These are phyloP conservation scores for Struthio camelus DNA, from an alignment of 2,113 vertebrate genomes.

Conservation along the genomic window DNA sequence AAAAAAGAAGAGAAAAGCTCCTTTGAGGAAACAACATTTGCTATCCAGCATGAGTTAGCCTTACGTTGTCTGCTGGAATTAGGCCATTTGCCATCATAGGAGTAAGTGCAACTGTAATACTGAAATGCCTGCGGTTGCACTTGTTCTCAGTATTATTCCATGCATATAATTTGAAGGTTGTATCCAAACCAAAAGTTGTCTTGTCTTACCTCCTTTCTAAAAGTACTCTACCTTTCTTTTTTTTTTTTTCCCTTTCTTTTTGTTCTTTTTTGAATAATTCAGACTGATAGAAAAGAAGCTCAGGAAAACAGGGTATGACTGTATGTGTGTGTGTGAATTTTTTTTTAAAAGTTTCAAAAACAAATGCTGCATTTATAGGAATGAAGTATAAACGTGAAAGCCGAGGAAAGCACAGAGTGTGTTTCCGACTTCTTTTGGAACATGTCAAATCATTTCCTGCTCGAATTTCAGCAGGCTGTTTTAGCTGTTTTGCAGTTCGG, in stretches of 20 bases:
- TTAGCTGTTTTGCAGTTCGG: not conserved
- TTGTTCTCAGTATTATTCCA: rapidly evolving
- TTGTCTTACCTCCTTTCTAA: not conserved
- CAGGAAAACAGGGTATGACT: too few species aligned
- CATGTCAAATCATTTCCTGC: not conserved
- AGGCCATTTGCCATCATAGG: not conserved
- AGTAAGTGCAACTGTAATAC: not conserved
- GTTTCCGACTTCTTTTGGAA: not conserved
- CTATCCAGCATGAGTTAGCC: not conserved
- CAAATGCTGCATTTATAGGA: not conserved
- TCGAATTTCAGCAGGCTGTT: not conserved
- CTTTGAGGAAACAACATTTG: not conserved
- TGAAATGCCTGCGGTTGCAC: too few species aligned
- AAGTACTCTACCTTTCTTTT: not conserved
- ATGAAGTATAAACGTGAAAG: rapidly evolving
- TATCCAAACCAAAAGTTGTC: not conserved
- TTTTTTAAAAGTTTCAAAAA: not conserved
- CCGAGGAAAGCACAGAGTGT: rapidly evolving
- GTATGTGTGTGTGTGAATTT: too few species aligned
- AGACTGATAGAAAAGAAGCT: not conserved
- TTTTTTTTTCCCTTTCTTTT: too few species aligned
- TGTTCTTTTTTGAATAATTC: not conserved
- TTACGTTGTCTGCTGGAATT: not conserved
- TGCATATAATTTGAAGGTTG: rapidly evolving
- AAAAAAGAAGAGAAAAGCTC: not conserved